Base-by-base conservation (phyloP, 1,140 invertebrate species). In the Arctopsyche grandis region DNA sequence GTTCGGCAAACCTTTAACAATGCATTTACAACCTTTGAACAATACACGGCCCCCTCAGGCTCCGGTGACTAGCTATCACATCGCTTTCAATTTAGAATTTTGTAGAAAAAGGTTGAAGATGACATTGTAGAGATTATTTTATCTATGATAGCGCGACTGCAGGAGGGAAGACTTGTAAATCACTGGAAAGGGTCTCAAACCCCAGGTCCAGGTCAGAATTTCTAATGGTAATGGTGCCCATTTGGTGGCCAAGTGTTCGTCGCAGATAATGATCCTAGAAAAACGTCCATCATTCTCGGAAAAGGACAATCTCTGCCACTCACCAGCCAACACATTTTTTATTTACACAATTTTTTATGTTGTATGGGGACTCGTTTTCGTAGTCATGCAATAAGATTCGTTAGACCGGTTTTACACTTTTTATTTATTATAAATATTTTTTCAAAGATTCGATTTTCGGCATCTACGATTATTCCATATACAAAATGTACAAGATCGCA, bases 241-340 rank as follows among this genome's bases (percentile, higher is more conserved):
- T 63, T 63, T 76, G 73, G 43, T 60, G 73, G 73, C 73, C 73
- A 75, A 75, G 48, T 76, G 74, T 76, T 76, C 44, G 74, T 63
- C 26, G 26, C 21, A 76, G 74, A 76, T 76, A 76, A 76, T n/a
- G 74, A 76, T 76, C 74, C 74, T n/a, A 76, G 74, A 76, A 76
- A 76, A 76, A 76, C 74, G 74, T 76, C 74, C 74, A 76, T 76
- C 74, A 76, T 76, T 76, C 74, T 63, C 26, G 26, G 56, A 76
- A 76, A 14, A 63, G 74, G 74, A 76, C 74, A 76, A 76, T 76
- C 71, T 56, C 46, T 9, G 71, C 22, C 24, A 71, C 10, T 44
- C 44, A 12, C 43, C 63, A 26, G 7, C 12, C 56, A 19, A 60
- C n/a, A 9, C 16, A 60, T 52, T n/a, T 52, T 52, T 19, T 21